Conservation (phyloP, 2,113 vertebrate species). For the Gavia stellata region DNA sequence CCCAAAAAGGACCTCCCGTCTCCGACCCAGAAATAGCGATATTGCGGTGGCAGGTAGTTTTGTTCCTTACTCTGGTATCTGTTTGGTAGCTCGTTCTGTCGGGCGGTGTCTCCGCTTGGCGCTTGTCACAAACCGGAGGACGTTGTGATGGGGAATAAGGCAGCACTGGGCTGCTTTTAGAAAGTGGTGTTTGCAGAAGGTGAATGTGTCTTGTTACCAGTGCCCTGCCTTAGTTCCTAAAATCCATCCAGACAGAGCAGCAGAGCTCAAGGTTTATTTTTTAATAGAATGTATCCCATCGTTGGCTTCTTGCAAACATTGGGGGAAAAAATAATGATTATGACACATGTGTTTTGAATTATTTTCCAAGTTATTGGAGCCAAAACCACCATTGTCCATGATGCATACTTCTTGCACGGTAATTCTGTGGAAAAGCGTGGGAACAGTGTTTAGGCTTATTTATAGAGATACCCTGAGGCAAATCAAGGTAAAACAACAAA, state of each 20-base stretch:
- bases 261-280: neutral
- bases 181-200: neutral
- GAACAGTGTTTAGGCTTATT: neutral
- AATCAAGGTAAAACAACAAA: neutral
- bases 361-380: neutral
- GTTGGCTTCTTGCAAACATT: neutral
- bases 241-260: neutral
- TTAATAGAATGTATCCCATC: neutral
- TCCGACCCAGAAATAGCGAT: neutral
- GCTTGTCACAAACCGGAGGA: neutral
- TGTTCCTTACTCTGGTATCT: neutral
- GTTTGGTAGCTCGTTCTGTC: neutral
- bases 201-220: neutral
- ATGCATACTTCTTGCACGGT: fast-evolving
- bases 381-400: fast-evolving
- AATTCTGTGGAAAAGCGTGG: neutral
- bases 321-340: neutral
- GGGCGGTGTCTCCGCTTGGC: neutral
- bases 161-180: neutral
- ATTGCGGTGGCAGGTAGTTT: neutral
- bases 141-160: neutral
- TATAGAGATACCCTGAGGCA: neutral
- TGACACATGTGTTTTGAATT: neutral
- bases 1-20: too few species aligned
- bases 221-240: neutral